Conservation (phyloP, 2,797 vertebrate species). For the Dromococcyx pavoninus region DNA sequence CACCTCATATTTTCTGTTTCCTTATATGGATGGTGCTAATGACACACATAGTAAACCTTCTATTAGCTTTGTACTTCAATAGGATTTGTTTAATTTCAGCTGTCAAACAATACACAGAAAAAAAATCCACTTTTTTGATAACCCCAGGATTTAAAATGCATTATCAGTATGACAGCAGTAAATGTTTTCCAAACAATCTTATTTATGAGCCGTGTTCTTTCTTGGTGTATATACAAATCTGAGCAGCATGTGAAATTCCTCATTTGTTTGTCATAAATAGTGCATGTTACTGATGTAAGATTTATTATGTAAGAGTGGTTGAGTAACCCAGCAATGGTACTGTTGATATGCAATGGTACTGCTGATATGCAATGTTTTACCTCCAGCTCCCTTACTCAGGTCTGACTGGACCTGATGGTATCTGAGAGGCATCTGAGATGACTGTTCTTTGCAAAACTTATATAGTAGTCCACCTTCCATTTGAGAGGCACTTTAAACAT, state of each 20-base stretch:
- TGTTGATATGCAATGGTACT: not conserved
- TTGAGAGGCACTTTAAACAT: not conserved
- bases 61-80: conserved; percentile 87
- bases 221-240: conserved; percentile 43
- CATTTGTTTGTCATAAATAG: conserved; percentile 53
- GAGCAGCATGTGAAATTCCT: conserved; percentile 22
- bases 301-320: conserved; percentile 13
- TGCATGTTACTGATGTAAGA: not conserved
- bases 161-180: conserved; percentile 69
- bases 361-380: not conserved
- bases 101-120: conserved; percentile 74
- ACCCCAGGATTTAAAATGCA: conserved; percentile 72
- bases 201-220: conserved; percentile 50
- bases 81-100: conserved; percentile 86
- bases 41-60: conserved; percentile 88
- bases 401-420: not conserved
- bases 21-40: conserved; percentile 88
- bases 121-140: conserved; percentile 71
- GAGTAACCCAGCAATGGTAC: not conserved
- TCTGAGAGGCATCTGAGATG: not conserved
- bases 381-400: not conserved
- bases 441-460: not conserved
- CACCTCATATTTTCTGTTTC: conserved; percentile 81
- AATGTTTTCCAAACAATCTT: conserved; percentile 68
- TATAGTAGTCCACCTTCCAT: not conserved